Conservation (phyloP, 1,140 invertebrate genomes). For the Solenopsis fugax region DNA sequence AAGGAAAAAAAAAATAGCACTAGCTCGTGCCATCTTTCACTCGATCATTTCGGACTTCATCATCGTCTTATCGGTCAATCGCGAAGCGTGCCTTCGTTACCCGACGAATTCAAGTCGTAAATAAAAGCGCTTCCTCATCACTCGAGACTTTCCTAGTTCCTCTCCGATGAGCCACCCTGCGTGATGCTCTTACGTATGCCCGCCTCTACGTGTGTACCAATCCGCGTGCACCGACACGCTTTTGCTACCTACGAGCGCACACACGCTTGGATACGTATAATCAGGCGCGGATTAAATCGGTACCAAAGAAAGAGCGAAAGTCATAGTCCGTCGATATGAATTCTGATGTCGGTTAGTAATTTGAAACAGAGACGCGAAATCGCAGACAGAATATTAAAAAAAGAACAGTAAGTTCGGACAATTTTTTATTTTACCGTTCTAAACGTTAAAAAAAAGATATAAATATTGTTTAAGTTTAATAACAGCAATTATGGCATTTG, state of each 20-base stretch:
- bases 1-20: constrained; percentile 24
- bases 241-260: constrained; percentile 17
- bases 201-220: constrained; percentile 70
- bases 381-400: not conserved
- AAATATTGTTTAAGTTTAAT: not conserved
- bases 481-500: no score
- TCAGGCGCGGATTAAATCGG: constrained; percentile 53
- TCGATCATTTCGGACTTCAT: constrained; percentile 58
- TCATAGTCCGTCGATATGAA: constrained; percentile 27
- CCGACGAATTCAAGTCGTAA: constrained; percentile 63
- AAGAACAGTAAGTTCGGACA: not conserved
- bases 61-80: constrained; percentile 71
- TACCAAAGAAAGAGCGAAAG: constrained; percentile 56
- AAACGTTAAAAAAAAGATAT: not conserved
- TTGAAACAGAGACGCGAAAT: constrained; percentile 5
- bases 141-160: constrained; percentile 84
- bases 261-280: not conserved
- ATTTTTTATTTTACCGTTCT: not conserved
- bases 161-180: constrained; percentile 83
- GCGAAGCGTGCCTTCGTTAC: constrained; percentile 65
- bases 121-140: constrained; percentile 75
- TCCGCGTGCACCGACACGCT: constrained; percentile 49
- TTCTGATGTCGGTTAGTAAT: constrained; percentile 39
- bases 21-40: constrained; percentile 33
- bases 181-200: constrained; percentile 78